Evolutionary conservation across 1,140 invertebrate species (phyloP), one percentile per base, ranked within the genome.

Genomic region (Drosophila nasuta): DNA sequence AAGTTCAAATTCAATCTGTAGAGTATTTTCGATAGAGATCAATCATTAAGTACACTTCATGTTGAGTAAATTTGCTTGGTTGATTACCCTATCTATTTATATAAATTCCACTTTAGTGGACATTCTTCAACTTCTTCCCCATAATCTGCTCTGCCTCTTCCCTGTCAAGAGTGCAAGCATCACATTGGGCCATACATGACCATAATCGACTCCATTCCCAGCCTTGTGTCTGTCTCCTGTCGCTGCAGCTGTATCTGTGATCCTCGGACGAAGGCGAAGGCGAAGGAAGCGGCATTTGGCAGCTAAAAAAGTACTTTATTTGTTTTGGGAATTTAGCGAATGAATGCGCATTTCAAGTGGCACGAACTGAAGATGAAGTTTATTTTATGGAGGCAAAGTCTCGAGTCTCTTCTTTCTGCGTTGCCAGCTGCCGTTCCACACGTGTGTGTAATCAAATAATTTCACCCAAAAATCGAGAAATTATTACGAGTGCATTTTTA

Each of bases 391-490:
- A n/a, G 13, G 41, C 13, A n/a, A 20, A 48, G 46, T 48, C 20
- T 25, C 46, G 46, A 13, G 46, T 43, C 41, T 25, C 20, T 25
- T 25, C 46, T 48, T 17, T 17, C 3, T 25, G 20, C 15, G 46
- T 17, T 48, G 15, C 46, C 17, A 58, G 63, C 57, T 49, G 43
- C 30, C 63, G 81, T 76, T 85, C 67, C 78, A 90, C 86, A 90
- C 85, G 85, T 85, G 86, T 89, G 86, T 89, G 85, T 81, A 89
- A 89, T 89, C 85, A 89, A 89, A 89, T 89, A 90, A 89, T 89
- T 89, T 90, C 46, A 59, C 70, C 56, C 81, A 74, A 83, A 88
- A 90, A 89, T 90, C 81, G 81, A 90, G 81, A 89, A 90, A 89
- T 79, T 89, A 90, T 89, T 89, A 85, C 86, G 30, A 77, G 67